Percentiles rank a stretch among this genome's conserved stretches.
These are phyloP conservation scores for Cyanocitta stelleri DNA, from an alignment of 2,113 vertebrate genomes.

Conservation along the genomic window DNA sequence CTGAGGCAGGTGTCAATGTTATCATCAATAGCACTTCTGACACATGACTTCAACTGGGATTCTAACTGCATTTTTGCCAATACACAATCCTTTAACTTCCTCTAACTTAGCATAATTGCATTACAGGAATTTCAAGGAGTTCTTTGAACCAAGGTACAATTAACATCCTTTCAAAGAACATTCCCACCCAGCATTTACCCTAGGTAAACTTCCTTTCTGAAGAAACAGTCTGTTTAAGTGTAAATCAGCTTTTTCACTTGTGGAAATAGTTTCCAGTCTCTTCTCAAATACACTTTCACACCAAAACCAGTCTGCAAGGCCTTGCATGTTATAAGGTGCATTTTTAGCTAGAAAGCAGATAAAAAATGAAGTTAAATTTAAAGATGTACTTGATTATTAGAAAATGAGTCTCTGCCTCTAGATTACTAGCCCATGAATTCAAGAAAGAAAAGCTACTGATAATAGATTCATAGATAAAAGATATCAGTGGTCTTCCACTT, in stretches of 20 bases:
- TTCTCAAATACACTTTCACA: slow-evolving; percentile 6
- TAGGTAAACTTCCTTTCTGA: slow-evolving; percentile 62
- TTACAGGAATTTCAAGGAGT: slow-evolving; percentile 61
- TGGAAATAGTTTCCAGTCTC: not conserved
- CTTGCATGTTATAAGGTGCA: not conserved
- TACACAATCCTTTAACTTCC: slow-evolving; percentile 48
- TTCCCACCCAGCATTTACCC: slow-evolving; percentile 25
- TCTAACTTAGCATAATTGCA: slow-evolving; percentile 60
- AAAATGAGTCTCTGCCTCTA: not conserved
- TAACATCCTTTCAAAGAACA: slow-evolving; percentile 49
- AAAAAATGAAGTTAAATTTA: not conserved
- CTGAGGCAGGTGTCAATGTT: slow-evolving; percentile 43
- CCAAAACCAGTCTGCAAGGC: not conserved
- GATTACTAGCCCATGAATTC: not conserved
- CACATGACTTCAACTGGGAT: slow-evolving; percentile 5
- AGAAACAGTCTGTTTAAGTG: slow-evolving; percentile 32
- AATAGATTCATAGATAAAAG: not conserved
- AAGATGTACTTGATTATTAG: not conserved
- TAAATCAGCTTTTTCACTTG: slow-evolving; percentile 42
- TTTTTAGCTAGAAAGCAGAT: not conserved
- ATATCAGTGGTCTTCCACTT: not conserved
- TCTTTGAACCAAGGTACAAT: slow-evolving; percentile 59
- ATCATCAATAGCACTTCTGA: slow-evolving; percentile 49
- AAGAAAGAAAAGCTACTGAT: not conserved
- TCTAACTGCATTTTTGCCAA: slow-evolving; percentile 49